Evolutionary conservation across 2,797 vertebrate genomes (phyloP), one percentile per base, ranked within the genome.

Genomic region (Australoheros facetus): DNA sequence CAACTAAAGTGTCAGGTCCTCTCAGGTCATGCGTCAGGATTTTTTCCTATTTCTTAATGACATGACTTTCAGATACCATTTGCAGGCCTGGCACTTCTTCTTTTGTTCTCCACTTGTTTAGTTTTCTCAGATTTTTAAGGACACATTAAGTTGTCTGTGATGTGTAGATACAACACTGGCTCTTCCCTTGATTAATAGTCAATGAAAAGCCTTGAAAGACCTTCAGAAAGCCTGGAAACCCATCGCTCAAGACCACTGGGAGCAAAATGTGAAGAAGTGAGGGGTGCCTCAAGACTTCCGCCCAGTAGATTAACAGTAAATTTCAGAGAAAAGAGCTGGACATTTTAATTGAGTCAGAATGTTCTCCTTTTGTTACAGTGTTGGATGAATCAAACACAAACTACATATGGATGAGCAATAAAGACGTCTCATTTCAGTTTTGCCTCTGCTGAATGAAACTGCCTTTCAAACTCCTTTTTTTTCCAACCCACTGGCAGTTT

Each of bases 401-500:
- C 62, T 30, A 28, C 23, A 13, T 17, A 12, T 7, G 42, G 28
- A 69, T 26, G 0, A 69, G 62, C 26, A 1, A n/a, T 12, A 30
- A 7, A 26, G 1, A 30, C 5, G 2, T 48, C 10, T 69, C 5
- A 17, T 69, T 66, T 69, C 42, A 48, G 23, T 66, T 66, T 12
- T 10, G 42, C 23, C 42, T 48, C 62, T 10, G 62, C 62, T 28
- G 42, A 51, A 66, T 66, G 26, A 48, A 69, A 30, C 26, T 26
- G 17, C 34, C 17, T 75, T 85, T 77, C 4, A 75, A 13, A 72
- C 11, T 23, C 16, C 30, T 51, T 59, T 71, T 83, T 86, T 82
- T 86, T 71, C 76, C 73, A 79, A 21, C 72, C 21, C 45, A 56
- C 48, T 73, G 53, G 34, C 82, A 85, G 73, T 30, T 84, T 79